Evolutionary conservation across 2,797 vertebrate genomes (phyloP).

Genomic region (Chloroceryle amazona): DNA sequence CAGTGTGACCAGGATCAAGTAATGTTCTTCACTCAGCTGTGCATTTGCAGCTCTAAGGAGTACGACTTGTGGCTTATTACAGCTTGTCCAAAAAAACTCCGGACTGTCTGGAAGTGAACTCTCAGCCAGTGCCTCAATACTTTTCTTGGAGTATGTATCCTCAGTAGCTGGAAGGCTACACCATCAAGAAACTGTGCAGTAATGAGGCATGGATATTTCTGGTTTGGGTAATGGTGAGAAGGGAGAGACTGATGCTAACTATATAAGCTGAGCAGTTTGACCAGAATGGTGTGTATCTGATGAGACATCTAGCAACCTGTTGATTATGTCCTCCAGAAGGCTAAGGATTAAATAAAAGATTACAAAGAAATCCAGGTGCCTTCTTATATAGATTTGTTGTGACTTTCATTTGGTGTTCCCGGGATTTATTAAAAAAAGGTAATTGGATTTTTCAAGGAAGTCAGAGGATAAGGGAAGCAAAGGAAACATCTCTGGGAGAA

Average conservation of each 20-base stretch:
- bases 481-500: not conserved
- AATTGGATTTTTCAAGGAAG: not conserved
- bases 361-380: not conserved
- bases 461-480: not conserved
- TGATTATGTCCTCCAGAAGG: not conserved
- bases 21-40: not conserved
- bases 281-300: not conserved
- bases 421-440: not conserved
- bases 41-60: not conserved
- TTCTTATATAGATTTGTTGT: not conserved
- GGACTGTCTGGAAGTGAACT: not conserved
- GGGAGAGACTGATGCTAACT: not conserved
- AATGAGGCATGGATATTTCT: not conserved
- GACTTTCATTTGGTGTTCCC: not conserved
- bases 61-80: not conserved
- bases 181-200: not conserved
- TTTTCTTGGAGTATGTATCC: not conserved
- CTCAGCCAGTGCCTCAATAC: not conserved
- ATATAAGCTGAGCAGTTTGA: not conserved
- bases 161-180: not conserved
- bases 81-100: not conserved
- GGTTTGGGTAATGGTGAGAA: not conserved
- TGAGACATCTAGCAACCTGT: not conserved
- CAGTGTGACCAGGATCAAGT: not conserved
- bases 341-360: not conserved